Conservation (phyloP, 1,140 invertebrate species). For the Dinoponera quadriceps region DNA sequence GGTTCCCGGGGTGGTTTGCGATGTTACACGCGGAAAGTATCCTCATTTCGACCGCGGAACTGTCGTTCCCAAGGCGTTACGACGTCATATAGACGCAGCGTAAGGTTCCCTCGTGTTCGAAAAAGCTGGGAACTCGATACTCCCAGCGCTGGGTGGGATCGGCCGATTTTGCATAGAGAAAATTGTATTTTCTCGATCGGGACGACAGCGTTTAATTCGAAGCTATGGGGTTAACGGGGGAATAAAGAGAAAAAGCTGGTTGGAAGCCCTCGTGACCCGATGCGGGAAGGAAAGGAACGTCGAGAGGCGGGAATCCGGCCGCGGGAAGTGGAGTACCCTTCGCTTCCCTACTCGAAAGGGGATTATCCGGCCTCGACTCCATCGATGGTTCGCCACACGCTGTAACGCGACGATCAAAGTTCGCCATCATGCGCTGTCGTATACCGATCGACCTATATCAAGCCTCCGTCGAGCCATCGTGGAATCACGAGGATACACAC, state of each 20-base stretch:
- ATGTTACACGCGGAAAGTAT: slow-evolving; percentile 27
- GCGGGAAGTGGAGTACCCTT: slow-evolving; percentile 63
- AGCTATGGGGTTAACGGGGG: not conserved
- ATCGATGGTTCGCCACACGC: slow-evolving; percentile 69
- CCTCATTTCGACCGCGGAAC: slow-evolving; percentile 16
- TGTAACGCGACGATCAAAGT: slow-evolving; percentile 74
- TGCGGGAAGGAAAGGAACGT: slow-evolving; percentile 64
- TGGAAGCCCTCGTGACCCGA: slow-evolving; percentile 30
- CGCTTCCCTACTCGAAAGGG: slow-evolving; percentile 65
- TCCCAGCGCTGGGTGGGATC: not conserved
- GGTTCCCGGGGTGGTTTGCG: slow-evolving; percentile 8
- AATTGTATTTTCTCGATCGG: slow-evolving; percentile 23
- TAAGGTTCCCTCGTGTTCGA: too few relatives aligned
- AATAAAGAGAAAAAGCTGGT: slow-evolving; percentile 50
- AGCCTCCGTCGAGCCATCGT: slow-evolving; percentile 46
- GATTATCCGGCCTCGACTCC: slow-evolving; percentile 70
- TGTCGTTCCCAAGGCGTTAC: not conserved
- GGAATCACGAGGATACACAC: slow-evolving; percentile 60
- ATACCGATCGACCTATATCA: slow-evolving; percentile 57
- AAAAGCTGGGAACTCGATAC: not conserved
- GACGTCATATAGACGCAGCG: too few relatives aligned
- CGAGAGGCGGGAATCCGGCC: slow-evolving; percentile 50
- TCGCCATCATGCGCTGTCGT: slow-evolving; percentile 53
- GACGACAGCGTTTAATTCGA: slow-evolving; percentile 18
- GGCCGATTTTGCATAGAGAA: not conserved